A percentile compares a stretch with the other conserved stretches of the same genome.
phyloP scores from a whole-genome alignment of 2,888 invertebrate genomes.

The Geophilus truncorum region DNA sequence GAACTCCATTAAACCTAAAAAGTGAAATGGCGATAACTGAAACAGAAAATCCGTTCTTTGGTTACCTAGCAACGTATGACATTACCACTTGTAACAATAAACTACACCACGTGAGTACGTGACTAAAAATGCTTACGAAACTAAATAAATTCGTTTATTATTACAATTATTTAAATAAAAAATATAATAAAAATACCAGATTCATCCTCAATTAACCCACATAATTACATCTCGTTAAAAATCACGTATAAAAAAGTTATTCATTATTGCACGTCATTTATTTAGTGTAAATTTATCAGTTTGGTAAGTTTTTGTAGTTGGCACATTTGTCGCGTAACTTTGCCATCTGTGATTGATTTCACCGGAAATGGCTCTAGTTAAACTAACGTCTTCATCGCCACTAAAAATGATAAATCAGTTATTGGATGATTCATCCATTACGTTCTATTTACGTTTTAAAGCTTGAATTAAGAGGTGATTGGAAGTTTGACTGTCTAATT shows the following conservation, averaged over 20 bases:
- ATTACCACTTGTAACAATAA: neutral
- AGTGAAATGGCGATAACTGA: neutral
- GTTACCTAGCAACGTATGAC: neutral
- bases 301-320: neutral
- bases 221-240: too few relatives aligned
- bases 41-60: neutral
- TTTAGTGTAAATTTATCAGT: neutral
- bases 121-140: neutral
- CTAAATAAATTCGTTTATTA: neutral
- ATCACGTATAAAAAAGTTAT: neutral
- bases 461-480: neutral
- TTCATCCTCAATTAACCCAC: too few relatives aligned
- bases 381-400: neutral
- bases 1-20: neutral
- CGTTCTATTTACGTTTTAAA: neutral
- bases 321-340: neutral
- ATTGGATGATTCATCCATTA: neutral
- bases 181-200: too few relatives aligned
- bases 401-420: neutral
- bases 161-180: too few relatives aligned
- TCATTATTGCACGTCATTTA: neutral
- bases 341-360: neutral
- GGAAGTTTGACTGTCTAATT: neutral
- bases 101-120: neutral
- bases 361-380: neutral